Evolutionary conservation across 1,140 invertebrate species (phyloP), one percentile per base, ranked within the genome.

Genomic region (Nixonia krombeini): DNA sequence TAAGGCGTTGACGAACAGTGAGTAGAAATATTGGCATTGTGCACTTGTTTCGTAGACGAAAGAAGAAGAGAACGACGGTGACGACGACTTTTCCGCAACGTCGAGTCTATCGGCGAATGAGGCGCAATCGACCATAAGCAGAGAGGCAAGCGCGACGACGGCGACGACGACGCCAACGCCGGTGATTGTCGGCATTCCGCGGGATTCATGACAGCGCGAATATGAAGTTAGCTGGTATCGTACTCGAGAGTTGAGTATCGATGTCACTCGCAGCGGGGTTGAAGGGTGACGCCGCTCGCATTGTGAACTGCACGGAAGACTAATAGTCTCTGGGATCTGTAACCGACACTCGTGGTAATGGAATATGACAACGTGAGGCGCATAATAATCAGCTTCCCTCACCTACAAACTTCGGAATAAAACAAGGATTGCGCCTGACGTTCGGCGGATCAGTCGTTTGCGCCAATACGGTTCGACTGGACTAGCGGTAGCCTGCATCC

Each of bases 341-440:
- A 78, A 74, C 73, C 72, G 78, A 75, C 78, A 77, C 71, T 69
- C 49, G 70, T 71, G 59, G 62, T 80, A 77, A 80, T 80, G 76
- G 76, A 78, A 80, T 77, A 80, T 78, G 76, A 78, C 76, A 77
- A 80, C 75, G 70, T 40, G 68, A 64, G 69, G 65, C 58, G 76
- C 74, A 78, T 78, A 78, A 78, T 80, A 75, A 80, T 80, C 76
- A 75, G 63, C 69, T 70, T 57, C n/a, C n/a, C n/a, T n/a, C 62
- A 71, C 70, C 74, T 58, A 62, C 62, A 53, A 78, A 78, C 78
- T 78, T 77, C 61, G 64, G 55, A 68, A 70, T 74, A 75, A 74
- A 78, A 80, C 75, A 72, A 67, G 64, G 68, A 75, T 76, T 79
- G 74, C 74, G 69, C 62, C 35, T 78, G 77, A 78, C 76, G 61